A percentile compares a stretch with the other conserved stretches of the same genome.
Conservation (phyloP, 2,888 invertebrate species). For the Shargacucullia verbasci region DNA sequence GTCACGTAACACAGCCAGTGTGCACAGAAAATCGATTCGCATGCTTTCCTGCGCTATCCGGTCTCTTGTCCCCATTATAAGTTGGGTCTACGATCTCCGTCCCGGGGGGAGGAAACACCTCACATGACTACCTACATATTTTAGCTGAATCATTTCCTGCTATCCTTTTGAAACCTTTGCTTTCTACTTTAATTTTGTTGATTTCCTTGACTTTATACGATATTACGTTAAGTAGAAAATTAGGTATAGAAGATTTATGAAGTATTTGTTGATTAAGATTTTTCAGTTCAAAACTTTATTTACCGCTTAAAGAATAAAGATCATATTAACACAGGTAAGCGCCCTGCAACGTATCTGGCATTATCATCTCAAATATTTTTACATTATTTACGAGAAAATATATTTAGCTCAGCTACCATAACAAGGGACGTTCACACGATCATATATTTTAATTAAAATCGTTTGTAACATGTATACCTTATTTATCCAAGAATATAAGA, state of each 20-base stretch:
- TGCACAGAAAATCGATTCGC: slow-evolving; percentile 32
- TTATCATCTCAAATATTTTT: slow-evolving; percentile 9
- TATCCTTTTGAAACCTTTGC: slow-evolving; percentile 2
- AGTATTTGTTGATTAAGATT: slow-evolving; percentile 7
- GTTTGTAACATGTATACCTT: slow-evolving; percentile 53
- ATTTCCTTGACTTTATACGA: slow-evolving; percentile 10
- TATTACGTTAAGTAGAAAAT: neutral
- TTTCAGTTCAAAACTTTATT: slow-evolving; percentile 19
- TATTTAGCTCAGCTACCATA: slow-evolving; percentile 33
- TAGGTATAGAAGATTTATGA: slow-evolving; percentile 3
- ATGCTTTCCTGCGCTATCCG: slow-evolving; percentile 26
- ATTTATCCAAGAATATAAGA: slow-evolving; percentile 66
- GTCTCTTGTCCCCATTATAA: slow-evolving; percentile 39
- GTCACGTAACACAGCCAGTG: slow-evolving; percentile 14
- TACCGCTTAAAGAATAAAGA: neutral
- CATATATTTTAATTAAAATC: slow-evolving; percentile 61
- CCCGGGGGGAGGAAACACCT: slow-evolving; percentile 21
- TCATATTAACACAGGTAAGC: too few relatives aligned
- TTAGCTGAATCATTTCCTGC: slow-evolving; percentile 16
- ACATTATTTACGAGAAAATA: slow-evolving; percentile 25
- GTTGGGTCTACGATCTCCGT: slow-evolving; percentile 26
- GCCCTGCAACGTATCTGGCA: neutral
- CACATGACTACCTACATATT: slow-evolving; percentile 17
- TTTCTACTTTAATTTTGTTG: neutral
- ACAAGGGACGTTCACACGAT: slow-evolving; percentile 53